phyloP scores from a whole-genome alignment of 2,113 vertebrate species.

The Elephas maximus region DNA sequence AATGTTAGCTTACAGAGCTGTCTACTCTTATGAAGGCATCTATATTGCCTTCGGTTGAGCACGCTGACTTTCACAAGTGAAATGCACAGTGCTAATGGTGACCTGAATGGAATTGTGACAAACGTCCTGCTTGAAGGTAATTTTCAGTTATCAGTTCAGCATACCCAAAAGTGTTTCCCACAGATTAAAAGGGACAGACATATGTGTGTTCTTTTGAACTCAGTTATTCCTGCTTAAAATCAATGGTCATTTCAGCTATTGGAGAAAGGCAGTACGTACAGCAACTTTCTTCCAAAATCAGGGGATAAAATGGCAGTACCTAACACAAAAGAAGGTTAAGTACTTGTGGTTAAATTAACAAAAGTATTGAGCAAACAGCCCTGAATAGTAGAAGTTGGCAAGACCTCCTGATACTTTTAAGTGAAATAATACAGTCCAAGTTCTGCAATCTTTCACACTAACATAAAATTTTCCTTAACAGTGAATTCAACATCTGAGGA shows the following conservation, averaged over 20 bases:
- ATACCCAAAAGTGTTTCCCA: neutral
- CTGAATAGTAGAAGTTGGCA: constrained; percentile 17
- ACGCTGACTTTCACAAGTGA: neutral
- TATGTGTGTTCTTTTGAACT: neutral
- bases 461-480: constrained; percentile 35
- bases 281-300: constrained; percentile 19
- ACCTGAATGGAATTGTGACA: neutral
- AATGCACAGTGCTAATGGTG: neutral
- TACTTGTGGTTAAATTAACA: neutral
- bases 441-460: constrained; percentile 29
- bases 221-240: constrained; percentile 30
- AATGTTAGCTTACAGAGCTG: neutral
- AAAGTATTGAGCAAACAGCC: constrained; percentile 16
- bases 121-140: constrained; percentile 10
- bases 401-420: constrained; percentile 42
- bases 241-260: neutral
- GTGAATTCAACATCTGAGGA: constrained; percentile 42
- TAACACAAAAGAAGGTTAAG: neutral
- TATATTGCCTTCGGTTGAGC: neutral
- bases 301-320: neutral
- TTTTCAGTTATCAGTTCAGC: neutral
- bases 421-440: neutral
- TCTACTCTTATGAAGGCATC: neutral
- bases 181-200: neutral
- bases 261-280: neutral